These are phyloP conservation scores for Drosophila mettleri DNA, from an alignment of 2,888 invertebrate species.

Conservation along the genomic window DNA sequence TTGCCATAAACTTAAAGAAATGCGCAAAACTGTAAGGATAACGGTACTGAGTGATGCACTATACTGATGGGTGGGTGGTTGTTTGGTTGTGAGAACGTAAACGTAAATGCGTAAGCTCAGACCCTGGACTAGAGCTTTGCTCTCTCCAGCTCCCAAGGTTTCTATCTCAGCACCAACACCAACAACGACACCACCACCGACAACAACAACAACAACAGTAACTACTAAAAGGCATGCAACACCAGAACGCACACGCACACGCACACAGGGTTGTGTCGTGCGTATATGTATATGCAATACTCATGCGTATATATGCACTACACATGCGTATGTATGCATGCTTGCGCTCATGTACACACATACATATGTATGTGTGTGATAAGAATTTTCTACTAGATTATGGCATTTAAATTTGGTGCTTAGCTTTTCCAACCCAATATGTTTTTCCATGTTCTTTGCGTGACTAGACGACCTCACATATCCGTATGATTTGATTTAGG, in stretches of 20 bases:
- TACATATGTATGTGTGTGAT: constrained; percentile 26
- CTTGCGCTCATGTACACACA: background rate
- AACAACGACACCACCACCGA: constrained; percentile 25
- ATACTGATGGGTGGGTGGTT: constrained; percentile 3
- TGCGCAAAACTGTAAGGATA: constrained; percentile 54
- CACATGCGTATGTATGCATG: constrained; percentile 1
- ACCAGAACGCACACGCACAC: constrained; percentile 21
- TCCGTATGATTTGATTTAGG: constrained; percentile 39
- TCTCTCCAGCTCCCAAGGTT: constrained; percentile 47
- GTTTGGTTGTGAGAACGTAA: constrained; percentile 43
- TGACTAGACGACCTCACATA: constrained; percentile 41
- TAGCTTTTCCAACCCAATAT: constrained; percentile 2
- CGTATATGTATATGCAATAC: constrained; percentile 7
- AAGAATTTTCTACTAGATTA: constrained; percentile 40
- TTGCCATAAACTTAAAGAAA: constrained; percentile 46
- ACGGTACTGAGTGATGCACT: constrained; percentile 19
- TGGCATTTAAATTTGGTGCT: constrained; percentile 35
- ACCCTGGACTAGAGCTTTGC: constrained; percentile 54
- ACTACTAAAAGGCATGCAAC: constrained; percentile 29
- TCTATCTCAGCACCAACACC: constrained; percentile 22
- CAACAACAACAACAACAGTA: constrained; percentile 26
- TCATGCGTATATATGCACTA: constrained; percentile 6
- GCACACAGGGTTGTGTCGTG: constrained; percentile 5
- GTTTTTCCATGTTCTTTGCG: constrained; percentile 29
- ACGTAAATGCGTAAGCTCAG: constrained; percentile 73